A percentile compares a stretch with the other conserved stretches of the same genome.
phyloP scores from a whole-genome alignment of 92 coral and sea anemone genomes.

The Montipora capitata region DNA sequence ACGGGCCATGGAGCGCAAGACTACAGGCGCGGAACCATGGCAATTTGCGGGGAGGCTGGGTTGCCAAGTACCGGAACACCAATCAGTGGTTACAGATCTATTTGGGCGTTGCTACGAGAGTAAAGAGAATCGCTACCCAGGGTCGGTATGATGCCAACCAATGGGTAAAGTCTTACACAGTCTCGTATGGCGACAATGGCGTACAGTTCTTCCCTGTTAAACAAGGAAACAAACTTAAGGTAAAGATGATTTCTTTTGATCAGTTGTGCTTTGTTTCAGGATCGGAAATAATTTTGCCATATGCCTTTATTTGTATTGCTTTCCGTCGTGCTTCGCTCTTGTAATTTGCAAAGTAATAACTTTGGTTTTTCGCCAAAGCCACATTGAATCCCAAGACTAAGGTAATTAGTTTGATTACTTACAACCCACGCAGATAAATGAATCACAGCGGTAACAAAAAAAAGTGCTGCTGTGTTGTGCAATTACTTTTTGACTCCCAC shows the following conservation, averaged over 20 bases:
- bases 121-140: slow-evolving; percentile 83
- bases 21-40: slow-evolving; percentile 83
- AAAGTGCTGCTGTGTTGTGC: too few relatives aligned
- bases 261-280: too few relatives aligned
- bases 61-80: slow-evolving; percentile 55
- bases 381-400: too few relatives aligned
- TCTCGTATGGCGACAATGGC: slow-evolving; percentile 72
- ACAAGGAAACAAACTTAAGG: slow-evolving; percentile 65
- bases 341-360: too few relatives aligned
- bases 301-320: too few relatives aligned
- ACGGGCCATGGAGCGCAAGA: slow-evolving; percentile 88
- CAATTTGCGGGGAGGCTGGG: slow-evolving; percentile 71
- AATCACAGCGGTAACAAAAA: too few relatives aligned
- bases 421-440: too few relatives aligned
- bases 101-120: slow-evolving; percentile 58
- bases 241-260: neutral
- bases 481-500: too few relatives aligned
- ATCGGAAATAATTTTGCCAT: too few relatives aligned
- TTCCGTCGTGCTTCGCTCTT: too few relatives aligned
- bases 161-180: slow-evolving; percentile 78
- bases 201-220: slow-evolving; percentile 56
- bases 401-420: too few relatives aligned
- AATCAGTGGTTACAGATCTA: slow-evolving; percentile 83
- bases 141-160: slow-evolving; percentile 82
- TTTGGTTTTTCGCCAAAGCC: too few relatives aligned